Evolutionary conservation across 2,797 vertebrate genomes (phyloP).

Genomic region (Strix occidentalis): DNA sequence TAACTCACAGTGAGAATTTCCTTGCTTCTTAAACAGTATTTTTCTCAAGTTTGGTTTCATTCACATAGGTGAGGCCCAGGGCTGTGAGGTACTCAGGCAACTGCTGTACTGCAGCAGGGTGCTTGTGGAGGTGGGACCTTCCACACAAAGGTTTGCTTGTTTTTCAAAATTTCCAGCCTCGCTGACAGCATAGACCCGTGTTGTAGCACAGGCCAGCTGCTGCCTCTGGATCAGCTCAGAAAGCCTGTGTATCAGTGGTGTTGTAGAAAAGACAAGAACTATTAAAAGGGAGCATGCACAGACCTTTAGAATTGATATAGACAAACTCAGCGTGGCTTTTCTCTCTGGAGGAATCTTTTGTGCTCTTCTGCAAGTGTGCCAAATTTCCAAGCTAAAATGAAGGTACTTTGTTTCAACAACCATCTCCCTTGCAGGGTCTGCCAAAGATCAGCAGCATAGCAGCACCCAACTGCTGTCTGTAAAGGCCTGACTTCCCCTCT

Average conservation of each 20-base stretch:
- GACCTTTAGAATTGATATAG: not conserved
- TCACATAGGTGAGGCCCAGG: not conserved
- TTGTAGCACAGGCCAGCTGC: not conserved
- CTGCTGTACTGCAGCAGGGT: not conserved
- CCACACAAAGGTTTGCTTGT: not conserved
- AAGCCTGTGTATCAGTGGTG: not conserved
- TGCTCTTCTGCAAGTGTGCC: not conserved
- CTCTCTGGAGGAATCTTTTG: not conserved
- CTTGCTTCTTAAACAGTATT: not conserved
- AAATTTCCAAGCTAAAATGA: not conserved
- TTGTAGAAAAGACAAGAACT: not conserved
- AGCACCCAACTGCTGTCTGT: not conserved
- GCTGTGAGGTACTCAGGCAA: not conserved
- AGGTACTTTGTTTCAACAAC: not conserved
- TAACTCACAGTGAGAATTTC: rapidly evolving
- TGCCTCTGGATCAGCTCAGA: not conserved
- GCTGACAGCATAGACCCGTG: rapidly evolving
- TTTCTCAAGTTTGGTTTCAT: not conserved
- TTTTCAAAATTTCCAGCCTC: not conserved
- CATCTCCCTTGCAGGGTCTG: not conserved
- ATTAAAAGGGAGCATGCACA: not conserved
- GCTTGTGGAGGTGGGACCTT: not conserved
- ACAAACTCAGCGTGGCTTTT: not conserved
- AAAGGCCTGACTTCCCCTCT: not conserved
- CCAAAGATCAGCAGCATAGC: not conserved